Base-by-base conservation (phyloP, 2,888 invertebrate genomes). In the Heliconius erato region DNA sequence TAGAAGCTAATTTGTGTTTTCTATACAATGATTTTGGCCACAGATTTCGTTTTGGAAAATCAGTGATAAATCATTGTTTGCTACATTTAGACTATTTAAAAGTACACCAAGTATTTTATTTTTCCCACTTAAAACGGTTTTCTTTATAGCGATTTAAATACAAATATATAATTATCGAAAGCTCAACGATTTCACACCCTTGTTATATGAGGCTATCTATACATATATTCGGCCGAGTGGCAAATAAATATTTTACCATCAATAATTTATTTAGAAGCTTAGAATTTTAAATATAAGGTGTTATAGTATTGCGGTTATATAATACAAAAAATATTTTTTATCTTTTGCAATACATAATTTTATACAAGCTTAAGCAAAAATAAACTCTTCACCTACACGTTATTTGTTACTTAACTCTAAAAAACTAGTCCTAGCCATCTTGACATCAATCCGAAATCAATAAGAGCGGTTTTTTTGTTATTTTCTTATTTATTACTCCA, bases 331-430 rank as follows among this genome's bases (percentile, higher is more conserved):
- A 95, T 94, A 95, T 94, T 92, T 32, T 40, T 86, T 54, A 89
- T 94, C 91, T 93, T 93, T 92, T 90, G 95, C 95, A 94, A 94
- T 95, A 90, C 90, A 94, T 93, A 89, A 92, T 89, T 91, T 91
- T 91, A 93, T 95, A 94, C 87, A 94, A 94, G 95, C 95, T 92
- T 94, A 95, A 95, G 95, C 95, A 95, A 95, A 95, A 95, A 95
- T 95, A 95, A 95, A 92, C 91, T 95, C 94, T 95, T 93, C 91
- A 88, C 90, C 88, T 93, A 91, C 91, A 85, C 82, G 82, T 63
- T 67, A 80, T 85, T 85, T 74, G 40, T 82, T 86, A 85, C 81
- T 80, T 83, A 84, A 85, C 83, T 82, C 85, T 71, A 71, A 71
- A 12, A 26, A 71, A n/a, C 35, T 88, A 88, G 85, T 81, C 88